A percentile compares a stretch with the other conserved stretches of the same genome.
Evolutionary conservation across 1,140 invertebrate species (phyloP).

Genomic region (Diachasma alloeum): DNA sequence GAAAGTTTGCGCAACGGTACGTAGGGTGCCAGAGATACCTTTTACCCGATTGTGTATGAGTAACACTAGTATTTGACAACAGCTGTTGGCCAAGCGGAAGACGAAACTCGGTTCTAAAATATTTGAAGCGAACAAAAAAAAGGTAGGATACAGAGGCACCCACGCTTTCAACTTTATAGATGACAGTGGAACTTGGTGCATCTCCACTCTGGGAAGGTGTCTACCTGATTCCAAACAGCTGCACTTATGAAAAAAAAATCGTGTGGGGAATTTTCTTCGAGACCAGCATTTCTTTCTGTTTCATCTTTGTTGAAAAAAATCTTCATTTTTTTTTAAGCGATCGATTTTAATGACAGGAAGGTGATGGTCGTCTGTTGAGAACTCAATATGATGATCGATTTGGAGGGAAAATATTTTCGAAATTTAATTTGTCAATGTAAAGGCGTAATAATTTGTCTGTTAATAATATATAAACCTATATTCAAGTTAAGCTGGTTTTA

Average conservation of each 20-base stretch:
- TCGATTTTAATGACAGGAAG: too few species aligned
- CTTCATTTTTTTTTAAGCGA: too few species aligned
- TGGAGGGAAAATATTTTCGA: too few species aligned
- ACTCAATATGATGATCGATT: too few species aligned
- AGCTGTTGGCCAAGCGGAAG: neutral
- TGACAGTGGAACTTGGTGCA: slow-evolving; percentile 27
- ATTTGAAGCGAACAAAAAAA: neutral
- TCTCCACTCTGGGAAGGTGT: slow-evolving; percentile 27
- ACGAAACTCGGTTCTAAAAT: neutral
- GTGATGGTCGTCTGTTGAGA: too few species aligned
- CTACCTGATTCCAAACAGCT: slow-evolving; percentile 8
- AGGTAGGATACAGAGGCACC: slow-evolving; percentile 34
- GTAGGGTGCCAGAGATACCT: neutral
- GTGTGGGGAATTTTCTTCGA: neutral
- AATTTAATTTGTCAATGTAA: too few species aligned
- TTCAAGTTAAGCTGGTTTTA: too few species aligned
- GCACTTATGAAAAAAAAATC: neutral
- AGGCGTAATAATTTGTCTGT: too few species aligned
- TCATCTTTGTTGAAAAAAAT: neutral
- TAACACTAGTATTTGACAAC: slow-evolving; percentile 5
- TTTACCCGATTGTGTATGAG: neutral
- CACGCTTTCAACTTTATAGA: slow-evolving; percentile 39
- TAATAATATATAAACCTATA: too few species aligned
- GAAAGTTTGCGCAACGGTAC: neutral
- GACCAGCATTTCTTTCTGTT: neutral